A percentile compares a stretch with the other conserved stretches of the same genome.
Conservation (phyloP, 2,797 vertebrate species). For the Discoglossus pictus region DNA sequence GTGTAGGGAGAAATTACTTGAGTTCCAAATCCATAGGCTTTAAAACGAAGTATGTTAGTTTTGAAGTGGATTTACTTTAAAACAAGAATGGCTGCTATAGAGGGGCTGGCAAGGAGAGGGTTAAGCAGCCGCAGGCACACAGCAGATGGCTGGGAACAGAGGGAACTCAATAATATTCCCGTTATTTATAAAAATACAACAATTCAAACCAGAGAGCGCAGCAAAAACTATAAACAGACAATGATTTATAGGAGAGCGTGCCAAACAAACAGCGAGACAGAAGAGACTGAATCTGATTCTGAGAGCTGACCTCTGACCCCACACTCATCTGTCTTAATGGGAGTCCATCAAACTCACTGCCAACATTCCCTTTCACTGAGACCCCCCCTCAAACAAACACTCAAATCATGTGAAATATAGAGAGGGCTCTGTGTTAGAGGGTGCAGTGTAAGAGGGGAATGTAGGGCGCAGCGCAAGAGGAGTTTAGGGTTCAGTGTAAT, state of each 20-base stretch:
- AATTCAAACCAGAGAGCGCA: constrained; percentile 30
- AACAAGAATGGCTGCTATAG: not conserved
- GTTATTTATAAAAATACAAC: constrained; percentile 41
- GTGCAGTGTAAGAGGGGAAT: too few relatives aligned
- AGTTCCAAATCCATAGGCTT: too few relatives aligned
- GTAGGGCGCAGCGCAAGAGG: too few relatives aligned
- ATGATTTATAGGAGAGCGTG: constrained; percentile 24
- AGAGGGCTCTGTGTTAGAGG: too few relatives aligned
- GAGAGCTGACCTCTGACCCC: constrained; percentile 35
- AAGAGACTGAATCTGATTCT: constrained; percentile 10
- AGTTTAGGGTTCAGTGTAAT: too few relatives aligned
- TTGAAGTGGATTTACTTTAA: too few relatives aligned
- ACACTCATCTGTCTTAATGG: constrained; percentile 35
- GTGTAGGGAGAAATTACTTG: too few relatives aligned
- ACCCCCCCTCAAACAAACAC: constrained; percentile 22
- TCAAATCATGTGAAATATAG: too few relatives aligned
- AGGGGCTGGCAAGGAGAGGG: not conserved
- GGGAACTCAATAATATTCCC: constrained; percentile 27
- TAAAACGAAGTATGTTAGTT: too few relatives aligned
- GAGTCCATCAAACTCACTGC: constrained; percentile 28
- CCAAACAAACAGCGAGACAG: constrained; percentile 42
- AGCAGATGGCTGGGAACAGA: constrained; percentile 22
- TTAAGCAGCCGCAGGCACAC: not conserved
- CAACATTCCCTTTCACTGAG: constrained; percentile 35
- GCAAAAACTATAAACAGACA: constrained; percentile 41